Evolutionary conservation across 2,113 vertebrate species (phyloP).

Genomic region (Leptosomus discolor): DNA sequence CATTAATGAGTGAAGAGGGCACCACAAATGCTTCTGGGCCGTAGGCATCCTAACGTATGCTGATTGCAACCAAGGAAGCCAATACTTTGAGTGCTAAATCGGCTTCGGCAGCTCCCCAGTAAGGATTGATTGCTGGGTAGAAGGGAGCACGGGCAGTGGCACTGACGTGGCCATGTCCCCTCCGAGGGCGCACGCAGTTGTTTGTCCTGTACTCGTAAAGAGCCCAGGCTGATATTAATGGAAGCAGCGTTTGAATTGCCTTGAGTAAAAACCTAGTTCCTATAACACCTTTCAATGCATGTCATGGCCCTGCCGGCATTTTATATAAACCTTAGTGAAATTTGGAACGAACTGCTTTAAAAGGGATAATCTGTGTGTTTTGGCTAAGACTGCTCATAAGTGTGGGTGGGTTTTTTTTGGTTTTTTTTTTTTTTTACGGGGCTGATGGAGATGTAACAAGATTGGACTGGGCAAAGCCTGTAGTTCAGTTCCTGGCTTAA

Average conservation of each 20-base stretch:
- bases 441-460: neutral
- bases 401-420: too few relatives aligned
- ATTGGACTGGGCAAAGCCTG: neutral
- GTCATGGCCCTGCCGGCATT: neutral
- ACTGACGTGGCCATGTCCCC: fast-evolving
- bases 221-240: neutral
- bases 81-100: neutral
- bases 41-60: too few relatives aligned
- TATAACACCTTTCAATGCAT: neutral
- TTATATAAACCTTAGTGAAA: neutral
- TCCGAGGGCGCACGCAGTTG: fast-evolving
- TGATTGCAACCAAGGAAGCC: neutral
- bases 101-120: neutral
- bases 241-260: neutral
- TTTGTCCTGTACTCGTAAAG: fast-evolving
- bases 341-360: neutral
- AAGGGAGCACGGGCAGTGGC: fast-evolving
- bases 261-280: neutral
- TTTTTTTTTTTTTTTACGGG: too few relatives aligned
- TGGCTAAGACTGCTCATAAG: neutral
- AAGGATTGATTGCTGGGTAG: neutral
- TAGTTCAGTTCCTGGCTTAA: neutral
- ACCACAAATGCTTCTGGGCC: neutral
- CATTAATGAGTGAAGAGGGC: neutral
- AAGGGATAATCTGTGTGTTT: fast-evolving